These are phyloP conservation scores for Macroglossus sobrinus DNA, from an alignment of 2,113 vertebrate species.

Conservation along the genomic window DNA sequence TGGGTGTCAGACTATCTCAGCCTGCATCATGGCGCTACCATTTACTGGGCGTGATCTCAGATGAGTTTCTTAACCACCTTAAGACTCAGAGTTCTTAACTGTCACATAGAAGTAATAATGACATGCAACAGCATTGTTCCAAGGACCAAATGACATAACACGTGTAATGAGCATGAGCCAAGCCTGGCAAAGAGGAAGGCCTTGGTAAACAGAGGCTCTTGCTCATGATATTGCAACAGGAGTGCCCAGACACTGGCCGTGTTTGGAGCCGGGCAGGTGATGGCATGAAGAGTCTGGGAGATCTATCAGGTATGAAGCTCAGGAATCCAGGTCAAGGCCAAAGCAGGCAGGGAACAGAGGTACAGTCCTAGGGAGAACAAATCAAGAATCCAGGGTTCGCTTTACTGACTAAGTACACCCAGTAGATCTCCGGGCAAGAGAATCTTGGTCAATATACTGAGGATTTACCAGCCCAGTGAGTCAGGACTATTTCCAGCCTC, in stretches of 20 bases:
- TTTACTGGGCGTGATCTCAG: not conserved
- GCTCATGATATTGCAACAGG: not conserved
- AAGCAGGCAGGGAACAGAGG: not conserved
- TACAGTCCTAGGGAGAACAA: not conserved
- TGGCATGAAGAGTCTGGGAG: not conserved
- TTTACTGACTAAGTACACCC: fast-evolving
- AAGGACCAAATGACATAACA: not conserved
- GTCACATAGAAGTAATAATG: not conserved
- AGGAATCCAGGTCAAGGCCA: not conserved
- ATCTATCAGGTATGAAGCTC: not conserved
- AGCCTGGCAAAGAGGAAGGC: not conserved
- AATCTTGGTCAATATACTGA: no score
- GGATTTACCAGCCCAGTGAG: not conserved
- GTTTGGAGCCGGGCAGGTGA: not conserved
- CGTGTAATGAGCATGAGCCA: not conserved
- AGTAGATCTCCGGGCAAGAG: not conserved
- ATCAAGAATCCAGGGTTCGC: not conserved
- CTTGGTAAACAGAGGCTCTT: not conserved
- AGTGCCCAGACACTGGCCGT: not conserved
- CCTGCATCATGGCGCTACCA: not conserved
- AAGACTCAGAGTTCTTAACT: not conserved
- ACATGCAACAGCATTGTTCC: not conserved
- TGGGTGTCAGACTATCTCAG: not conserved
- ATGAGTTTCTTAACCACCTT: not conserved
- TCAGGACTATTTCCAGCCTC: not conserved